phyloP scores from a whole-genome alignment of 2,797 vertebrate species.

The Trachurus trachurus region DNA sequence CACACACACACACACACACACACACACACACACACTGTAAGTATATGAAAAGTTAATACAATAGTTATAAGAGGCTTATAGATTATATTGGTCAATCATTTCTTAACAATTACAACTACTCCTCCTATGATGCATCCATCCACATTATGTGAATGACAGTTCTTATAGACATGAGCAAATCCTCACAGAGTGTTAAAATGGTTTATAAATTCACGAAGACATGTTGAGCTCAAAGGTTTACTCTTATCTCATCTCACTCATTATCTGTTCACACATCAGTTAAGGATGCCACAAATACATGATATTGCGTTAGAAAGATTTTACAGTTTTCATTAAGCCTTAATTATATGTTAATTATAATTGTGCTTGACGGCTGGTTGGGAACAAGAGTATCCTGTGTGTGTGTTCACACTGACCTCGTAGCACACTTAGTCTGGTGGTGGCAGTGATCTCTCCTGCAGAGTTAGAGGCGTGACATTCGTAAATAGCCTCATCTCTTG shows the following conservation, averaged over 20 bases:
- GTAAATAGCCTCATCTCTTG: slow-evolving; percentile 97
- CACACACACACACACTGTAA: too few relatives aligned
- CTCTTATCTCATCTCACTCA: neutral
- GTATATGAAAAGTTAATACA: neutral
- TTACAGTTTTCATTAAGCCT: neutral
- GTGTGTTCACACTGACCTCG: slow-evolving; percentile 87
- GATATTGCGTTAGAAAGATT: neutral
- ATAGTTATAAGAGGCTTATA: neutral
- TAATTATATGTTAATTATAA: too few relatives aligned
- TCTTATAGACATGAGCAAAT: neutral
- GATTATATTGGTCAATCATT: too few relatives aligned
- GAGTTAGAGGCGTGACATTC: slow-evolving; percentile 98
- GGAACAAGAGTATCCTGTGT: neutral
- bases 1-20: too few relatives aligned
- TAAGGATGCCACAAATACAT: neutral
- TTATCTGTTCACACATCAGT: neutral
- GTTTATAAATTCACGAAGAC: neutral
- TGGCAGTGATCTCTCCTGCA: slow-evolving; percentile 94
- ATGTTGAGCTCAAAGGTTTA: too few relatives aligned
- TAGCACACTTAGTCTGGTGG: slow-evolving; percentile 95
- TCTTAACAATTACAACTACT: neutral
- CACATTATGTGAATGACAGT: neutral
- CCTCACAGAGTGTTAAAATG: neutral
- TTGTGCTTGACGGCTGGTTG: neutral
- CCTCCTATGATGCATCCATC: neutral